These are phyloP conservation scores for Holotrichia oblita DNA, from an alignment of 1,140 invertebrate species.

Conservation along the genomic window DNA sequence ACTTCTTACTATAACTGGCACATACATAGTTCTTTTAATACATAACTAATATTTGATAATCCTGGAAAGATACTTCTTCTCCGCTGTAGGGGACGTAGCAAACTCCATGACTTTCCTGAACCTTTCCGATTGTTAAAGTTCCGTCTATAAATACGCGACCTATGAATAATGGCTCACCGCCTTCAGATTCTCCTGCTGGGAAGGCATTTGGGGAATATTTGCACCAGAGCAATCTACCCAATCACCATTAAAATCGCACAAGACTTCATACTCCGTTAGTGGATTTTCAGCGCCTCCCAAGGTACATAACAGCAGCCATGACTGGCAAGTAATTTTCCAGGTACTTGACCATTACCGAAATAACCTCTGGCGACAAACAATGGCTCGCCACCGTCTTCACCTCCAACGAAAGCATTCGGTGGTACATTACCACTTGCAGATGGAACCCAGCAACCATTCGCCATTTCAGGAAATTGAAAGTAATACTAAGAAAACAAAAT, in stretches of 20 bases:
- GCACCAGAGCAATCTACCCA: conserved; percentile 63
- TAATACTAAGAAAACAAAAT: too few relatives aligned
- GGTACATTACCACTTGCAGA: conserved; percentile 73
- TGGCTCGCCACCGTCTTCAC: conserved; percentile 76
- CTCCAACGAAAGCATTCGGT: conserved; percentile 75
- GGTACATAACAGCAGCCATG: conserved; percentile 78
- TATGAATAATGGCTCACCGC: conserved; percentile 78
- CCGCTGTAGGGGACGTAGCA: conserved; percentile 80
- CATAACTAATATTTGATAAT: conserved; percentile 71
- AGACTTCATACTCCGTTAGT: conserved; percentile 79
- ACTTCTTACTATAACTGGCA: too few relatives aligned
- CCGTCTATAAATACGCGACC: conserved; percentile 75
- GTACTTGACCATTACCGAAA: conserved; percentile 74
- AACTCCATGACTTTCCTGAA: conserved; percentile 75
- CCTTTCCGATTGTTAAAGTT: conserved; percentile 74
- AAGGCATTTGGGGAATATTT: conserved; percentile 77
- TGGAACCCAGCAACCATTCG: conserved; percentile 70
- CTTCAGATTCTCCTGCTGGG: conserved; percentile 76
- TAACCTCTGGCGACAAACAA: conserved; percentile 73
- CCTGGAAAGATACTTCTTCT: conserved; percentile 72
- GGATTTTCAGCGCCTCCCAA: conserved; percentile 81
- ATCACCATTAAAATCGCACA: conserved; percentile 57
- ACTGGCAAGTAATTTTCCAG: conserved; percentile 78
- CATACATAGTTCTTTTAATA: not conserved
- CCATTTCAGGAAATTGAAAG: not conserved